Conservation (phyloP, 1,140 invertebrate species). For the Teleogryllus occipitalis region DNA sequence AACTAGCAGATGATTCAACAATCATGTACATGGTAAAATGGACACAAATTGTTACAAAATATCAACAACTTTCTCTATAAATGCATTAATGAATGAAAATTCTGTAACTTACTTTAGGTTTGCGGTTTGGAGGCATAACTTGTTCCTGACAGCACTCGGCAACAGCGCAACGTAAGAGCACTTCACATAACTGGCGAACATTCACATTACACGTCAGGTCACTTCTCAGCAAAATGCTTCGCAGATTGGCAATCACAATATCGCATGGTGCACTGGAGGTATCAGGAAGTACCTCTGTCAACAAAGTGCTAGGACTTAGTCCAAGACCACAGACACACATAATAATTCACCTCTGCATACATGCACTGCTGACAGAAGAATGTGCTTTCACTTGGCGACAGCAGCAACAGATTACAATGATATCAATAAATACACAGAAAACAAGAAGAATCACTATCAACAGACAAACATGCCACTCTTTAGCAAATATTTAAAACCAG, state of each 20-base stretch:
- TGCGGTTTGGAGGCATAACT: slow-evolving; percentile 35
- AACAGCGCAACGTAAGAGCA: slow-evolving; percentile 38
- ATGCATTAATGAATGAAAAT: not conserved
- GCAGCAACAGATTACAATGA: not conserved
- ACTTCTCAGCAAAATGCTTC: slow-evolving; percentile 15
- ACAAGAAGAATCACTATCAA: not conserved
- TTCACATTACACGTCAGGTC: slow-evolving; percentile 17
- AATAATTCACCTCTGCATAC: not conserved
- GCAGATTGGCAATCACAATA: slow-evolving; percentile 21
- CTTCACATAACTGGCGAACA: slow-evolving; percentile 36
- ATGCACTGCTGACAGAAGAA: not conserved
- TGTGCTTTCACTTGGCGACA: not conserved
- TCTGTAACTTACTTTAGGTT: slow-evolving; percentile 34
- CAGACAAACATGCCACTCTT: not conserved
- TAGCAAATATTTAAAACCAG: not conserved
- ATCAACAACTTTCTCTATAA: not conserved
- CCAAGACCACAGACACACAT: not conserved
- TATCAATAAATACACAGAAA: not conserved
- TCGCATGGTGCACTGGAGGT: slow-evolving; percentile 20
- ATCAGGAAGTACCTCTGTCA: not conserved
- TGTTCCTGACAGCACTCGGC: slow-evolving; percentile 31
- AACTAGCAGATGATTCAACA: too few species aligned
- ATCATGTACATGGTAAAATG: too few species aligned
- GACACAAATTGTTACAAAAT: too few species aligned
- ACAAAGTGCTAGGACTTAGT: not conserved